Percentiles rank a stretch among this genome's conserved stretches.
phyloP scores from a whole-genome alignment of 1,140 invertebrate species.

The Kradibia gibbosae region DNA sequence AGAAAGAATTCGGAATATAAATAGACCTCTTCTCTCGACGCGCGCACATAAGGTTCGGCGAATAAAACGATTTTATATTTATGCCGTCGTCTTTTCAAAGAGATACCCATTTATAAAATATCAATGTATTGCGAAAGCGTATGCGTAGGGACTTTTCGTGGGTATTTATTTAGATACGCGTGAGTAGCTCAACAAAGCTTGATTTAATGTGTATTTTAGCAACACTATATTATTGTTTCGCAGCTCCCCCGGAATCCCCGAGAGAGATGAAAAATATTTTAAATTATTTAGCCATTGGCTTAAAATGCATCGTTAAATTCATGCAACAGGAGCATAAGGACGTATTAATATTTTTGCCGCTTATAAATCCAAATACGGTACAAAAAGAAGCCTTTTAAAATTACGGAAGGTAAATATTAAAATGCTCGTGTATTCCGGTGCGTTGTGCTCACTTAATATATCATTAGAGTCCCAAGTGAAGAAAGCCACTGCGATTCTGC shows the following conservation, averaged over 20 bases:
- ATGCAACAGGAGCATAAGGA: background rate
- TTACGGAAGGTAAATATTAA: background rate
- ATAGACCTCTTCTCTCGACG: background rate
- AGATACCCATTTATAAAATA: conserved; percentile 33
- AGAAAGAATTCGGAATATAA: conserved; percentile 1
- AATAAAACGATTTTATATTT: conserved; percentile 36
- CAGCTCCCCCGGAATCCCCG: background rate
- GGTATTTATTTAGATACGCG: background rate
- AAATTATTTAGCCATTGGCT: too few relatives aligned
- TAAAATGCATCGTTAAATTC: too few relatives aligned
- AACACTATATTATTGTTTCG: background rate
- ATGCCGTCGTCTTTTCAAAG: conserved; percentile 9
- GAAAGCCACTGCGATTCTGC: background rate
- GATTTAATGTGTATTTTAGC: background rate
- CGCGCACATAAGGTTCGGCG: background rate
- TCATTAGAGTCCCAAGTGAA: background rate
- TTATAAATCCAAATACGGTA: too few relatives aligned
- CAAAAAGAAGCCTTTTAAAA: background rate
- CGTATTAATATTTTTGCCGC: background rate
- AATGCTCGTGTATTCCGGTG: background rate
- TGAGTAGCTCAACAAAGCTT: background rate
- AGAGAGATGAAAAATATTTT: background rate
- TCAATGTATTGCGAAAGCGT: conserved; percentile 17
- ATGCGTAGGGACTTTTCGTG: background rate
- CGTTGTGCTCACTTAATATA: background rate